phyloP scores from a whole-genome alignment of 2,888 invertebrate genomes.

The Pheosia gnoma region DNA sequence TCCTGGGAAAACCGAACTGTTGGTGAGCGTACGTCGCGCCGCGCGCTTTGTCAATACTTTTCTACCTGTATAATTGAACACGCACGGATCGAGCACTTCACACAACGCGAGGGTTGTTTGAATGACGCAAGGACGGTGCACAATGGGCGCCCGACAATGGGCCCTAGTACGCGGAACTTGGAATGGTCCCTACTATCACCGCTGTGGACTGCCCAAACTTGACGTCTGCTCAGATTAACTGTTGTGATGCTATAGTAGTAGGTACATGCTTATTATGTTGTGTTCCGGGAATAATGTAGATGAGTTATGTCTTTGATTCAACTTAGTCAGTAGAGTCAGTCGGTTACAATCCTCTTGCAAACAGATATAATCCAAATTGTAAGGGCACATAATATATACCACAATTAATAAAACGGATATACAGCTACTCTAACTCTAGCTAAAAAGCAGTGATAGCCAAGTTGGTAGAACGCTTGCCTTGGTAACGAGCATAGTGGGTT shows the following conservation, averaged over 20 bases:
- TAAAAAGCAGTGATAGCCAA: no score
- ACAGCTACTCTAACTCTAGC: no score
- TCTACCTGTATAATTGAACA: constrained; percentile 42
- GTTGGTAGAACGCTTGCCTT: no score
- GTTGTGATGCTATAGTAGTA: no score
- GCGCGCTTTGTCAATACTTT: constrained; percentile 39
- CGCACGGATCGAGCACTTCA: constrained; percentile 33
- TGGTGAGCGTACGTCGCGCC: constrained; percentile 4
- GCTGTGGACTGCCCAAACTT: constrained; percentile 14
- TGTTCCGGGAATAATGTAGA: no score
- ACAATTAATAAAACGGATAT: no score
- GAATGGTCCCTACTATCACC: constrained; percentile 17
- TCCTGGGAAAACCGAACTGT: not conserved
- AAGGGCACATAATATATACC: no score
- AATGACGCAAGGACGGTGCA: constrained; percentile 26
- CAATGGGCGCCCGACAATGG: constrained; percentile 30
- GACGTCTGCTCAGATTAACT: not conserved
- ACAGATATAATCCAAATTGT: no score
- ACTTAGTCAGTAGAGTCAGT: no score
- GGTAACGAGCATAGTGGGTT: no score
- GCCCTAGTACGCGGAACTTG: constrained; percentile 34
- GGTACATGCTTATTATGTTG: not conserved
- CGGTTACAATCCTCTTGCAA: no score
- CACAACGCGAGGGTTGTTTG: constrained; percentile 37
- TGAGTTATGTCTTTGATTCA: no score